A percentile compares a stretch with the other conserved stretches of the same genome.
These are phyloP conservation scores for Gadopsis bispinosus DNA, from an alignment of 2,797 vertebrate genomes.

Conservation along the genomic window DNA sequence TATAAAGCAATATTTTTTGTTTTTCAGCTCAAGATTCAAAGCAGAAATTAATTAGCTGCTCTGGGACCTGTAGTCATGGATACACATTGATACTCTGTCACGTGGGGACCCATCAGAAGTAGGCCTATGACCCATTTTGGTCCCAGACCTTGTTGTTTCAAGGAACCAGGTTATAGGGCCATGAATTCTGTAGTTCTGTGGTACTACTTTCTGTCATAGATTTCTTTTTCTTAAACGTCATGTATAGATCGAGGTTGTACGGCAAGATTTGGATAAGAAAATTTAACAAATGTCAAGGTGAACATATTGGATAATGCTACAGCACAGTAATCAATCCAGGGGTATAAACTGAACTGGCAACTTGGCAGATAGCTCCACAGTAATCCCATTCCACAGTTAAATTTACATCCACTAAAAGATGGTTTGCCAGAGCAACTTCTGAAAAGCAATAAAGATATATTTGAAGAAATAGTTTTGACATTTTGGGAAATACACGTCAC, in stretches of 20 bases:
- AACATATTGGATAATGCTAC: slow-evolving; percentile 1
- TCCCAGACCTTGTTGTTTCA: slow-evolving; percentile 45
- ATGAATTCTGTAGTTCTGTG: background rate
- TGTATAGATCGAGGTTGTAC: too few relatives aligned
- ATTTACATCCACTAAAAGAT: slow-evolving; percentile 2
- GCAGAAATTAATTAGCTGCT: slow-evolving; percentile 47
- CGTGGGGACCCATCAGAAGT: slow-evolving; percentile 36
- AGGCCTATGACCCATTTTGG: slow-evolving; percentile 53
- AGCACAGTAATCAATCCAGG: background rate
- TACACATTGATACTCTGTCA: slow-evolving; percentile 43
- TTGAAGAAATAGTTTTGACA: background rate
- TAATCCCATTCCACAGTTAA: background rate
- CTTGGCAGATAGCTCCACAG: slow-evolving; percentile 1
- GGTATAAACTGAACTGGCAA: slow-evolving; percentile 1
- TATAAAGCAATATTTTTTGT: slow-evolving; percentile 31
- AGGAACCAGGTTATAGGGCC: slow-evolving; percentile 33
- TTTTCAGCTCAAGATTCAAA: slow-evolving; percentile 36
- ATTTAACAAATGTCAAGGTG: background rate
- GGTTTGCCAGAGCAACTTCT: background rate
- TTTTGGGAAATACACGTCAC: too few relatives aligned
- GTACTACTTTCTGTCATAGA: slow-evolving; percentile 2
- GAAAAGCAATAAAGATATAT: slow-evolving; percentile 2
- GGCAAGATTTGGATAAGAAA: background rate
- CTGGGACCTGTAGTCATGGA: slow-evolving; percentile 51
- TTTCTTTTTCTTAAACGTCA: background rate